These are phyloP conservation scores for Epinotia demarniana DNA, from an alignment of 2,888 invertebrate genomes.

Conservation along the genomic window DNA sequence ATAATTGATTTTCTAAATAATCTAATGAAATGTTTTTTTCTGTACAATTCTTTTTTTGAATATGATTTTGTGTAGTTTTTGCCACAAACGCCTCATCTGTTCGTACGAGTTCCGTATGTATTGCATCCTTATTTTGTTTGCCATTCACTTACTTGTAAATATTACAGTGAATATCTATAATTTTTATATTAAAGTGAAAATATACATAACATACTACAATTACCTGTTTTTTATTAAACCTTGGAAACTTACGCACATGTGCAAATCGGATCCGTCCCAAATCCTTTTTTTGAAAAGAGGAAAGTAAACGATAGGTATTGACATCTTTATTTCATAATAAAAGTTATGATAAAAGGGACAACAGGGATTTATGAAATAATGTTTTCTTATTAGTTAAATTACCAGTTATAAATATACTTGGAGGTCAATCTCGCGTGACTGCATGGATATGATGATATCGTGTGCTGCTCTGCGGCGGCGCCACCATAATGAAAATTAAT, in stretches of 20 bases:
- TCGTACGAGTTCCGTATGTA: slow-evolving; percentile 51
- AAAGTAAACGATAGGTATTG: no score
- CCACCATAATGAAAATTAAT: no score
- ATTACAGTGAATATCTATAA: slow-evolving; percentile 80
- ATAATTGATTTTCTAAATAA: not conserved
- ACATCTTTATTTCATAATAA: no score
- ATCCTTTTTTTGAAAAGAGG: no score
- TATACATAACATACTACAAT: slow-evolving; percentile 75
- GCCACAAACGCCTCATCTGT: slow-evolving; percentile 17
- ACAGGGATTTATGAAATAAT: no score
- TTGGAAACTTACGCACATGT: not conserved
- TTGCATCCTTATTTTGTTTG: slow-evolving; percentile 73
- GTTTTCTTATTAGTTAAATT: no score
- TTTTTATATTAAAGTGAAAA: slow-evolving; percentile 82
- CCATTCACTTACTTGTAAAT: slow-evolving; percentile 82
- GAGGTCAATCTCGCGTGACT: no score
- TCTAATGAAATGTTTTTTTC: not conserved
- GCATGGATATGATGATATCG: no score
- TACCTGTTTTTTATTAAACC: slow-evolving; percentile 53
- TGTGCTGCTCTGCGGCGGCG: no score
- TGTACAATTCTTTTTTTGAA: not conserved
- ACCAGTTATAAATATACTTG: no score
- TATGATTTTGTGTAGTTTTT: not conserved
- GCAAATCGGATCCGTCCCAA: not conserved
- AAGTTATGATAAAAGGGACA: no score